Percentiles rank a stretch among this genome's conserved stretches.
Conservation (phyloP, 1,140 invertebrate species). For the Melipona quadrifasciata region DNA sequence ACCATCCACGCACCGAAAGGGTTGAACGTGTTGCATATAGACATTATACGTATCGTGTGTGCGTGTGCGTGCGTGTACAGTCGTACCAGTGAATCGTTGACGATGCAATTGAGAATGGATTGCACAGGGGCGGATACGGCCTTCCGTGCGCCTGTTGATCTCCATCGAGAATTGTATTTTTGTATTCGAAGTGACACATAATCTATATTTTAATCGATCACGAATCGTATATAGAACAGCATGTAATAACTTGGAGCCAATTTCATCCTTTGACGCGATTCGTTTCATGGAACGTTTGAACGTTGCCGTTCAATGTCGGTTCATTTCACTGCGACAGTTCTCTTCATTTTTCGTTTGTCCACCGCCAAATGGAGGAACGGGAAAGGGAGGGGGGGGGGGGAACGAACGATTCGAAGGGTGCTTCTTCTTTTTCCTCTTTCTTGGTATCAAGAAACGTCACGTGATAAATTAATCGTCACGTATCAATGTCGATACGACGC, state of each 20-base stretch:
- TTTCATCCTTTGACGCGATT: constrained; percentile 8
- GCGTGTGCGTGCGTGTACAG: constrained; percentile 12
- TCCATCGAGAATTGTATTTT: constrained; percentile 65
- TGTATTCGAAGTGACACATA: constrained; percentile 57
- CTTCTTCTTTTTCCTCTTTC: constrained; percentile 7
- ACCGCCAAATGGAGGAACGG: background rate
- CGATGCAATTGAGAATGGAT: constrained; percentile 21
- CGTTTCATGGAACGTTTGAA: background rate
- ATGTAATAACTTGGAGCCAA: constrained; percentile 24
- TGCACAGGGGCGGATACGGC: constrained; percentile 29
- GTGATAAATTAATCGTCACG: background rate
- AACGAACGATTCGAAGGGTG: background rate
- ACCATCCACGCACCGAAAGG: background rate
- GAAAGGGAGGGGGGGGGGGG: too few species aligned
- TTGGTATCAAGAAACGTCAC: background rate
- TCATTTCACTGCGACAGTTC: background rate
- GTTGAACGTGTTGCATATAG: background rate
- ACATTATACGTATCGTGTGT: constrained; percentile 15
- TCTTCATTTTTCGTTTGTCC: constrained; percentile 1
- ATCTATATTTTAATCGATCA: constrained; percentile 66
- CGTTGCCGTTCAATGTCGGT: background rate
- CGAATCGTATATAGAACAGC: constrained; percentile 26
- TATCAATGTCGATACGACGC: background rate
- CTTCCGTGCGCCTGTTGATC: constrained; percentile 48
- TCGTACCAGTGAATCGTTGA: constrained; percentile 42